Percentiles rank a stretch among this genome's conserved stretches.
Conservation (phyloP, 2,888 invertebrate species). For the Pseudococcus jackbeardsleyi region DNA sequence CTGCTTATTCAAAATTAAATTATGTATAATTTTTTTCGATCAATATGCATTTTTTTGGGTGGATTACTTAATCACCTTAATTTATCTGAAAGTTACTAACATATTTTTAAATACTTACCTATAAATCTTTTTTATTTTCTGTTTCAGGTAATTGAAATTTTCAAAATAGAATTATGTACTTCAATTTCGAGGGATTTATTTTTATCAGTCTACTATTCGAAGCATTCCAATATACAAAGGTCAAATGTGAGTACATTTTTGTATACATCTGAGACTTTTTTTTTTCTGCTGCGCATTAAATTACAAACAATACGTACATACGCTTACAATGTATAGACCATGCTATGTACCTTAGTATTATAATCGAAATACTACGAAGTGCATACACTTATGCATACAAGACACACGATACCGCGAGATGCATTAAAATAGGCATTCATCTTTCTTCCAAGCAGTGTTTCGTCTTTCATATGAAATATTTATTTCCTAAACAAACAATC, state of each 20-base stretch:
- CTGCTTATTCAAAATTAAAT: too few relatives aligned
- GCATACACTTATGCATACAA: neutral
- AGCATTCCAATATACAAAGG: neutral
- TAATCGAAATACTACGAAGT: neutral
- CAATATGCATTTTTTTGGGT: too few relatives aligned
- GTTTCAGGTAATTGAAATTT: neutral
- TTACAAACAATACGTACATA: neutral
- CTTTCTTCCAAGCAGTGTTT: neutral
- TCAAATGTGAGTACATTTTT: neutral
- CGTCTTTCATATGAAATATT: constrained; percentile 24
- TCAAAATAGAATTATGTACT: neutral
- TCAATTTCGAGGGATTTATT: neutral
- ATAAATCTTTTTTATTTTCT: neutral
- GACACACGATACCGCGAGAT: neutral
- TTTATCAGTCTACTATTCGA: neutral
- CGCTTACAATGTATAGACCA: neutral
- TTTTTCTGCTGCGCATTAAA: neutral
- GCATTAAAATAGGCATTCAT: neutral
- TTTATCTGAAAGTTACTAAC: too few relatives aligned
- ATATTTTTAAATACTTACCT: too few relatives aligned
- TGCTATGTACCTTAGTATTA: neutral
- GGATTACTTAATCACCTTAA: too few relatives aligned
- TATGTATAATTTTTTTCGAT: too few relatives aligned
- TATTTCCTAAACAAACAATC: constrained; percentile 14
- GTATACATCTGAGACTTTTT: neutral